Conservation (phyloP, 2,888 invertebrate species). For the Cerceris rybyensis region DNA sequence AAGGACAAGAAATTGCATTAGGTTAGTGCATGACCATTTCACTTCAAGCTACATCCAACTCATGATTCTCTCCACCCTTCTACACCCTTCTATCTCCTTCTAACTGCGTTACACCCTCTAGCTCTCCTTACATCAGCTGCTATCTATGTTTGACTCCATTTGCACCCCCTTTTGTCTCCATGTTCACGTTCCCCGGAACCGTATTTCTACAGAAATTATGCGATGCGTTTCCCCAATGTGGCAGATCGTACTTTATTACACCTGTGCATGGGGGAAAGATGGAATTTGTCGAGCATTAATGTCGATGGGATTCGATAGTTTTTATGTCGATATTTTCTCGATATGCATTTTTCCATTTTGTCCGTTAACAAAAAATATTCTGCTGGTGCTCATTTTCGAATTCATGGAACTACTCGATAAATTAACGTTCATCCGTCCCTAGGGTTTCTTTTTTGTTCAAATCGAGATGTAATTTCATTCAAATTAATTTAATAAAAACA, state of each 20-base stretch:
- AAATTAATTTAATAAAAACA: no score
- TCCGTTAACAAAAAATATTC: no score
- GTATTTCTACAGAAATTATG: slow-evolving; percentile 31
- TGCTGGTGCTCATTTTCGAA: no score
- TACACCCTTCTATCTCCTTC: background rate
- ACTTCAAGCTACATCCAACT: slow-evolving; percentile 15
- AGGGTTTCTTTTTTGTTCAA: no score
- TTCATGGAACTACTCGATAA: no score
- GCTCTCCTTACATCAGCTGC: slow-evolving; percentile 6
- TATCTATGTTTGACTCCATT: slow-evolving; percentile 29
- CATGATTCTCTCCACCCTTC: slow-evolving; percentile 27
- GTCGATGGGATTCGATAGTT: no score
- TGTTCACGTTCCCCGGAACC: background rate
- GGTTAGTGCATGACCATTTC: slow-evolving; percentile 41
- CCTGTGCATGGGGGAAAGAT: background rate
- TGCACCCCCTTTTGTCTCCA: slow-evolving; percentile 7
- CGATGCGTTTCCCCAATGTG: slow-evolving; percentile 6
- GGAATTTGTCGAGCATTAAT: background rate
- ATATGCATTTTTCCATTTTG: no score
- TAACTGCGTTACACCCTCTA: slow-evolving; percentile 6
- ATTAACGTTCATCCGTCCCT: no score
- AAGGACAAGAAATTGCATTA: slow-evolving; percentile 60
- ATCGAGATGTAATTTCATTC: no score
- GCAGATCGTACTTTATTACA: slow-evolving; percentile 1
- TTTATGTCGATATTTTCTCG: no score